Evolutionary conservation across 1,140 invertebrate genomes (phyloP).

Genomic region (Drosophila triauraria): DNA sequence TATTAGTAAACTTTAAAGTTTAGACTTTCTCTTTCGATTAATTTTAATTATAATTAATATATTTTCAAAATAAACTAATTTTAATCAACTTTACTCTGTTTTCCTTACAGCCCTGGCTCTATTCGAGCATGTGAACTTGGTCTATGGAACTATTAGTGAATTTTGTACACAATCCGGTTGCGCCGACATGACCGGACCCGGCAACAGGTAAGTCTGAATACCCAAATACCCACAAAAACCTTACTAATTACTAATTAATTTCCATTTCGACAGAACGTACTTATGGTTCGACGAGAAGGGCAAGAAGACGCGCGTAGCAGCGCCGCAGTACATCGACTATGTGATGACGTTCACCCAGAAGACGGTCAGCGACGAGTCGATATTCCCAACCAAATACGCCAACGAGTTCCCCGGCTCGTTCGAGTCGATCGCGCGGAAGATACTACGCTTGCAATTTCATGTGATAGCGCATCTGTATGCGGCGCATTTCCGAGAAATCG

Average conservation of each 20-base stretch:
- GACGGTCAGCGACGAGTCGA: conserved; percentile 97
- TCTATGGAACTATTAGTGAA: conserved; percentile 98
- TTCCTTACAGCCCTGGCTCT: conserved; percentile 89
- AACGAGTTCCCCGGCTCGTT: conserved; percentile 97
- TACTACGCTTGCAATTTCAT: conserved; percentile 98
- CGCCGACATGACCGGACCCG: conserved; percentile 97
- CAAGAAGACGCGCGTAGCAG: conserved; percentile 98
- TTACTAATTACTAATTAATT: background rate
- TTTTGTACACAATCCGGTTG: conserved; percentile 98
- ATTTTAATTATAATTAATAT: no score
- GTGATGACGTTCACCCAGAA: conserved; percentile 99
- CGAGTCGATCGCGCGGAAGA: conserved; percentile 97
- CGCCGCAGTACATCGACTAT: conserved; percentile 99
- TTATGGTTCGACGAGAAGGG: conserved; percentile 99
- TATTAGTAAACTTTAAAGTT: no score
- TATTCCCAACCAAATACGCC: conserved; percentile 99
- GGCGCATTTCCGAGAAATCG: conserved; percentile 98
- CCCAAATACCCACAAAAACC: rapidly evolving
- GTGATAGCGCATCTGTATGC: conserved; percentile 99
- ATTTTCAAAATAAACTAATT: no score
- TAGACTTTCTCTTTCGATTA: background rate
- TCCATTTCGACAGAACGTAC: conserved; percentile 91
- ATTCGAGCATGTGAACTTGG: conserved; percentile 98
- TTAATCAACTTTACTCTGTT: no score
- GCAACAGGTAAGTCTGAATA: conserved; percentile 89